phyloP scores from a whole-genome alignment of 2,113 vertebrate genomes.

The Gallinago paraguaiae region DNA sequence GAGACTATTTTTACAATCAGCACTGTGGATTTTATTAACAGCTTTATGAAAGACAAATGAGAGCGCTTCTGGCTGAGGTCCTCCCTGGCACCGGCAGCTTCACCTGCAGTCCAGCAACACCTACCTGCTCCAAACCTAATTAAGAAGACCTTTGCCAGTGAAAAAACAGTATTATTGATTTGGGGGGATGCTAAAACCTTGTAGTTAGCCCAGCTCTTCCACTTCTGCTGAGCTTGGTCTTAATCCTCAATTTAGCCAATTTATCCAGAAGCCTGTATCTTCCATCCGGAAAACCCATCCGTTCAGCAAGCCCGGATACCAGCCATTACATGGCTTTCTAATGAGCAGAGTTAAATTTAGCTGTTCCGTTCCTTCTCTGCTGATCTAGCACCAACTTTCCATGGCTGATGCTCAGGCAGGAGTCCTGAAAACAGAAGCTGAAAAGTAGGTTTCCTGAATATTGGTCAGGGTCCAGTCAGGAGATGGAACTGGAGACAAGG shows the following conservation, averaged over 20 bases:
- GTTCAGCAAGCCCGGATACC: background rate
- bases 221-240: background rate
- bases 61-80: background rate
- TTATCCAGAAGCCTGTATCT: background rate
- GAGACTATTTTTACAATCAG: background rate
- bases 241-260: background rate
- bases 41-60: background rate
- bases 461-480: background rate
- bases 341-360: background rate
- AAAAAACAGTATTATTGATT: background rate
- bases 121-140: background rate
- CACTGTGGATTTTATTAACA: background rate
- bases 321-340: background rate
- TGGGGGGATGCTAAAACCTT: background rate
- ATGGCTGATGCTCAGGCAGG: background rate
- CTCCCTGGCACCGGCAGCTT: background rate
- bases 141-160: background rate
- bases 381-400: background rate
- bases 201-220: background rate
- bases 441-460: background rate
- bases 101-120: background rate
- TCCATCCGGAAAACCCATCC: background rate
- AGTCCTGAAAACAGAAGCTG: background rate
- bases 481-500: background rate
- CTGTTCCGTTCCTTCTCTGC: background rate